Conservation (phyloP, 2,113 vertebrate species). For the Cyanistes caeruleus region DNA sequence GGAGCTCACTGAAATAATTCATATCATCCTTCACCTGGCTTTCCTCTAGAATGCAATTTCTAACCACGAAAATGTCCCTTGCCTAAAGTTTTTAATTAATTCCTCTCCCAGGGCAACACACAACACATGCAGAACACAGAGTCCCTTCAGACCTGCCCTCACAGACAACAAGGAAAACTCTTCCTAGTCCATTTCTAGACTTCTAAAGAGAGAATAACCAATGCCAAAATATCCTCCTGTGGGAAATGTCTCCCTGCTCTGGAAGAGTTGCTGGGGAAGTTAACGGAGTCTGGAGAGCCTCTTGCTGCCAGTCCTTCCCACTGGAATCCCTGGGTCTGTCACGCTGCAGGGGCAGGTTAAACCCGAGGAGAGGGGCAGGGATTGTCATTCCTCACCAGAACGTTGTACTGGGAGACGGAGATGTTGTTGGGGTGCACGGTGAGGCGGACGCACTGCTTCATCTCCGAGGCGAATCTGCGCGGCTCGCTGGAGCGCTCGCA, state of each 20-base stretch:
- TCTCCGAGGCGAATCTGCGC: slow-evolving; percentile 91
- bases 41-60: background rate
- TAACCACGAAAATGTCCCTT: background rate
- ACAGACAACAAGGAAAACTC: background rate
- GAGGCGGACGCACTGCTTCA: slow-evolving; percentile 95
- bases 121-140: fast-evolving
- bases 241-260: background rate
- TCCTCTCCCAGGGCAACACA: background rate
- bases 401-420: slow-evolving; percentile 96
- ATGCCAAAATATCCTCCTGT: background rate
- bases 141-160: background rate
- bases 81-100: background rate
- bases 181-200: background rate
- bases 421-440: slow-evolving; percentile 98
- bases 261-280: background rate
- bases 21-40: background rate
- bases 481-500: slow-evolving; percentile 92
- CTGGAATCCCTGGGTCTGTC: background rate
- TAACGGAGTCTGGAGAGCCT: background rate
- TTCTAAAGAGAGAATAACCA: background rate
- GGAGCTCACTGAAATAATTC: background rate
- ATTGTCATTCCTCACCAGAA: slow-evolving; percentile 83
- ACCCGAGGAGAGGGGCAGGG: background rate
- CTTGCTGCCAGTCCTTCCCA: background rate
- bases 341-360: background rate